Conservation (phyloP, 1,140 invertebrate genomes). For the Procambarus virginalis region DNA sequence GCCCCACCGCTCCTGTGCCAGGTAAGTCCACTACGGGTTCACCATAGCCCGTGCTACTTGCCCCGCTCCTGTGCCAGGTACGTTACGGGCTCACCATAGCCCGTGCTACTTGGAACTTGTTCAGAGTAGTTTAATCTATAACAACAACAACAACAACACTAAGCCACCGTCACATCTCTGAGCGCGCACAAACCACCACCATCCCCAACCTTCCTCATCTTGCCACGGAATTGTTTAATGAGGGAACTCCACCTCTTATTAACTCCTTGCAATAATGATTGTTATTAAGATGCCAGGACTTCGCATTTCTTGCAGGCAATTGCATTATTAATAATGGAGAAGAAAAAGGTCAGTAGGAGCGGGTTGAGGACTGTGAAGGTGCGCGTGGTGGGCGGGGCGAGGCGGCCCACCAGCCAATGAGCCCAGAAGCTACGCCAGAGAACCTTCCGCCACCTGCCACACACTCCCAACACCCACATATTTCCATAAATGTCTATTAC, state of each 20-base stretch:
- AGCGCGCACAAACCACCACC: no score
- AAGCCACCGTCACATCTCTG: no score
- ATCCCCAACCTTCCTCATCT: not conserved
- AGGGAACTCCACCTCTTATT: conserved; percentile 1
- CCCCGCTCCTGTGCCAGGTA: no score
- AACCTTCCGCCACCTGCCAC: not conserved
- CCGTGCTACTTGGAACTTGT: no score
- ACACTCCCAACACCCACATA: not conserved
- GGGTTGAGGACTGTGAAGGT: conserved; percentile 44
- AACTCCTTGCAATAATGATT: not conserved
- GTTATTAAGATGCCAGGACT: not conserved
- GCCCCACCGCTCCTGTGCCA: no score
- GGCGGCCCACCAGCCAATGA: conserved; percentile 27
- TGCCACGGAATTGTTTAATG: not conserved
- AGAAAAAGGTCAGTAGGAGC: conserved; percentile 35
- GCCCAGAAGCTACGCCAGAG: conserved; percentile 28
- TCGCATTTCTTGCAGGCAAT: not conserved
- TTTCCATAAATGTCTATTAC: not conserved
- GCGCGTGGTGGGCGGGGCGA: conserved; percentile 40
- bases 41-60: no score
- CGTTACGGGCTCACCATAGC: no score
- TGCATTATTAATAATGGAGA: conserved; percentile 23
- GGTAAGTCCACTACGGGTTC: no score
- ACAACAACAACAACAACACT: no score
- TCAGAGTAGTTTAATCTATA: no score